Evolutionary conservation across 2,888 invertebrate genomes (phyloP), one percentile per base, ranked within the genome.

Genomic region (Pemphredon lugubris): DNA sequence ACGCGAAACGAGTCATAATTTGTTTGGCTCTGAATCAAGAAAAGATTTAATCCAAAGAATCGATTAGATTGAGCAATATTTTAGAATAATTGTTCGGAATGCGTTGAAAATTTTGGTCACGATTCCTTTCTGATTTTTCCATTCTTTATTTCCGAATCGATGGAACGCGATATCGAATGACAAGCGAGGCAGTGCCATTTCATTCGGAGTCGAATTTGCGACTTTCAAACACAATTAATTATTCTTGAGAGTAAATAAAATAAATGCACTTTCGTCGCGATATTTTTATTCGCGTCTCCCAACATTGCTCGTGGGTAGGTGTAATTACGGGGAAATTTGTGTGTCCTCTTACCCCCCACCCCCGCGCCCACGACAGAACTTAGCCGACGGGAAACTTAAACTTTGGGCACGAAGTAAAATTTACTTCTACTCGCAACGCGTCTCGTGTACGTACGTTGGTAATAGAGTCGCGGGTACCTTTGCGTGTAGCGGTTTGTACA

Each of bases 381-480:
- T 68, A 71, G 60, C 50, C 58, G 23, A 14, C 11, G 39, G 9
- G 57, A 47, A 57, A 67, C 54, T 60, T 53, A 65, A 73, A 71
- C 73, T 73, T 57, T 53, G 47, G 44, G 50, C 53, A 18, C 54
- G 78, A 78, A 77, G 63, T 66, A 65, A 78, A 75, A 75, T 78
- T 78, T 75, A 75, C 50, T 60, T 59, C 34, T 32, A 26, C 23
- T 50, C 44, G 58, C 63, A 64, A 66, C 64, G 40, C 45, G 44
- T 59, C 37, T 5, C 26, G 51, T 71, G 51, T 71, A 68, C 48
- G 55, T 44, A 23, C 18, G 18, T 32, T 21, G 44, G 63, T 68
- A 68, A 77, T 60, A 59, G 63, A 78, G 74, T 78, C 50, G 68
- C 72, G 48, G 53, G 63, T 58, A 68, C 68, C 55, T 64, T 48